These are phyloP conservation scores for Panagrolaimus sp. DNA, from an alignment of 1,140 invertebrate genomes.

Conservation along the genomic window DNA sequence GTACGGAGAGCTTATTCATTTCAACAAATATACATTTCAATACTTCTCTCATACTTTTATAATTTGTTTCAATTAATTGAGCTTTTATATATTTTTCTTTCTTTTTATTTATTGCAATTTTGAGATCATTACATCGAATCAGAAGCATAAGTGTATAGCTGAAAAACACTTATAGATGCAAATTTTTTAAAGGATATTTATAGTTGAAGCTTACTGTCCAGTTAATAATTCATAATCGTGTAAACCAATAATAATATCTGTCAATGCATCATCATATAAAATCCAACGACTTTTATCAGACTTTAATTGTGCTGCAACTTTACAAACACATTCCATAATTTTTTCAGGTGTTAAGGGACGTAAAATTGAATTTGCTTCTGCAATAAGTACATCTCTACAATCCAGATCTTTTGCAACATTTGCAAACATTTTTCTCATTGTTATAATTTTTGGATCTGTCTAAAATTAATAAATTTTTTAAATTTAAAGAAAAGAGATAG, in stretches of 20 bases:
- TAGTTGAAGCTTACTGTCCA: conserved; percentile 8
- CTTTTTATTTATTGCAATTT: conserved; percentile 6
- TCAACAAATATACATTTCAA: too few relatives aligned
- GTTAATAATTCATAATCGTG: neutral
- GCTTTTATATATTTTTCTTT: neutral
- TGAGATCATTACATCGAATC: neutral
- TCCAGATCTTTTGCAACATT: neutral
- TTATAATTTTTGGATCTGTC: neutral
- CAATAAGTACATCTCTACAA: neutral
- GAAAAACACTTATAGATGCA: neutral
- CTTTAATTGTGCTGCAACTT: neutral
- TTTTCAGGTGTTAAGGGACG: neutral
- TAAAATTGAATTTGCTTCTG: neutral
- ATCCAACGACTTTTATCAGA: neutral
- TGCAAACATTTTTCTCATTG: conserved; percentile 8
- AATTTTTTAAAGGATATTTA: neutral
- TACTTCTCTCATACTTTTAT: neutral
- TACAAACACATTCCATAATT: neutral
- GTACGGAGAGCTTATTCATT: too few relatives aligned
- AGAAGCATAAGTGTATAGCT: neutral
- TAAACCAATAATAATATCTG: conserved; percentile 6
- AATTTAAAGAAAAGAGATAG: too few relatives aligned
- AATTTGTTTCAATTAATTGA: neutral
- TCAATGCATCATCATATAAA: neutral
- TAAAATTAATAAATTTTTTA: too few relatives aligned